phyloP scores from a whole-genome alignment of 2,113 vertebrate genomes.

The Atrichornis clamosus region DNA sequence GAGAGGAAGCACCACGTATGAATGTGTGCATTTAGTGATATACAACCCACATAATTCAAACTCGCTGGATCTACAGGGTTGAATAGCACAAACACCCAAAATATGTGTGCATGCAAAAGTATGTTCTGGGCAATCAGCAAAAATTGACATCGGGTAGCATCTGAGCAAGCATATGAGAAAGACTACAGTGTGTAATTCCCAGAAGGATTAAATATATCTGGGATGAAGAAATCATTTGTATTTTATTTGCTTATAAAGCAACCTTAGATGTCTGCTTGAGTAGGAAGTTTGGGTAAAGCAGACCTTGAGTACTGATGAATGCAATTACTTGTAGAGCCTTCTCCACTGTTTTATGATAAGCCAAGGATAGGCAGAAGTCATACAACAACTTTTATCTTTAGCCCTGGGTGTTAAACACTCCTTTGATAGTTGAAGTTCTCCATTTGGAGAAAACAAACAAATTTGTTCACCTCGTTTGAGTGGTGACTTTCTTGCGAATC shows the following conservation, averaged over 20 bases:
- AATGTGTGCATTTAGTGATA: background rate
- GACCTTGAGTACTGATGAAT: background rate
- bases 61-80: accelerated
- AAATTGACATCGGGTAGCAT: background rate
- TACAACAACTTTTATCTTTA: background rate
- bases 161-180: background rate
- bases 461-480: background rate
- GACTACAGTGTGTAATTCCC: background rate
- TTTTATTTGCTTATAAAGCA: slow-evolving; percentile 21
- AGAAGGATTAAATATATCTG: background rate
- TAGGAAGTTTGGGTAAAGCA: background rate
- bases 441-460: background rate
- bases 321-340: background rate
- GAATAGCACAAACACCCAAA: background rate
- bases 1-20: background rate
- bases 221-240: background rate
- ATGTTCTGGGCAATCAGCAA: background rate
- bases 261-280: background rate
- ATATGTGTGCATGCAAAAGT: background rate
- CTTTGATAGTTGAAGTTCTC: background rate
- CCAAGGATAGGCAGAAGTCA: background rate
- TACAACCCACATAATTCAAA: background rate
- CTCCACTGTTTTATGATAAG: background rate
- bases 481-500: background rate
- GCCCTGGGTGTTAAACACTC: background rate